These are phyloP conservation scores for Gryon sp. DNA, from an alignment of 1,140 invertebrate genomes.

Conservation along the genomic window DNA sequence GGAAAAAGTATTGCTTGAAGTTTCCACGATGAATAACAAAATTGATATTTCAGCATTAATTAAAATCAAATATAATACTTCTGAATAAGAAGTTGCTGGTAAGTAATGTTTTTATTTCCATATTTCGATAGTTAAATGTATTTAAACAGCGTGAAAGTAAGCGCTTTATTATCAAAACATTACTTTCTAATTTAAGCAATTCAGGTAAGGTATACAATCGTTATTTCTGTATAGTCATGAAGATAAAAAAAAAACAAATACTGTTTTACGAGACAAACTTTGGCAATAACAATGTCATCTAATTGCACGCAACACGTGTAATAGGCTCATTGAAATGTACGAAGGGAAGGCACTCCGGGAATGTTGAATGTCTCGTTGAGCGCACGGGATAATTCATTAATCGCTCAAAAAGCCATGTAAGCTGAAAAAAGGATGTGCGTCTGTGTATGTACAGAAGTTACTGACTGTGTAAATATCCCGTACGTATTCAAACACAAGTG, in stretches of 20 bases:
- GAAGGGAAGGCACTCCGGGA: constrained; percentile 2
- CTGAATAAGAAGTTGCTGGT: no score
- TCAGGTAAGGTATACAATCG: background rate
- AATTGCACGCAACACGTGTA: constrained; percentile 28
- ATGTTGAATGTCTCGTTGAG: constrained; percentile 3
- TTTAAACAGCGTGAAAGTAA: background rate
- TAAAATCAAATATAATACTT: no score
- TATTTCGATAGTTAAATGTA: background rate
- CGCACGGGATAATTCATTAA: constrained; percentile 34
- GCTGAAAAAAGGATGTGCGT: constrained; percentile 29
- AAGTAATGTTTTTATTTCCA: background rate
- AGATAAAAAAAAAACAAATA: background rate
- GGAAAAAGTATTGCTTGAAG: no score
- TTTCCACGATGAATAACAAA: no score
- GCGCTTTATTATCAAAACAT: background rate
- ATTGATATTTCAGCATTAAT: no score
- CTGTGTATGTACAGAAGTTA: constrained; percentile 50
- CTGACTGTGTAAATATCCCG: constrained; percentile 47
- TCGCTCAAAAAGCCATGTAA: constrained; percentile 49
- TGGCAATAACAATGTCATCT: constrained; percentile 7
- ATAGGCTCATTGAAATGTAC: background rate
- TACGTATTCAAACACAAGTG: constrained; percentile 31
- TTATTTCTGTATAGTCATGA: no score
- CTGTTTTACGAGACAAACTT: constrained; percentile 5
- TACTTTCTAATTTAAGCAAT: background rate